A percentile compares a stretch with the other conserved stretches of the same genome.
These are phyloP conservation scores for Microcebus tavaratra DNA, from an alignment of 2,113 vertebrate genomes.

Conservation along the genomic window DNA sequence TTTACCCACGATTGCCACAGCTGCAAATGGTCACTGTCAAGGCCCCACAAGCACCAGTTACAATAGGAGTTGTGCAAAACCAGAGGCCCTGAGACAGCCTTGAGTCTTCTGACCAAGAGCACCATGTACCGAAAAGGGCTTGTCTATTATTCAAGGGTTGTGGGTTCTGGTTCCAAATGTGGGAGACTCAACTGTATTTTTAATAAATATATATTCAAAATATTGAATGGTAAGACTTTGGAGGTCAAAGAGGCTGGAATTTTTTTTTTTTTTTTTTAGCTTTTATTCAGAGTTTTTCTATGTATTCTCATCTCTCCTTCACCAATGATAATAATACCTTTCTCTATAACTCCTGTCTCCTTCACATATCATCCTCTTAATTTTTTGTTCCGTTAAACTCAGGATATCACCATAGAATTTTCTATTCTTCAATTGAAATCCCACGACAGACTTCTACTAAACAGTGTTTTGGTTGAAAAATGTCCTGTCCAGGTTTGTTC, in stretches of 20 bases:
- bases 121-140: not conserved
- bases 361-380: not conserved
- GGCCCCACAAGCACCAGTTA: not conserved
- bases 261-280: not conserved
- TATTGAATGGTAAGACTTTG: not conserved
- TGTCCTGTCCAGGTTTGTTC: not conserved
- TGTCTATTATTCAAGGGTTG: not conserved
- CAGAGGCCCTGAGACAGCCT: not conserved
- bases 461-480: not conserved
- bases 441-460: not conserved
- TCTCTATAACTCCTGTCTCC: not conserved
- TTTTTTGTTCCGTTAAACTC: not conserved
- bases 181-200: not conserved
- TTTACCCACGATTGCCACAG: not conserved
- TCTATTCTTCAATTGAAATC: not conserved
- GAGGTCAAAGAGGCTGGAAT: not conserved
- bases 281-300: not conserved
- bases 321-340: not conserved
- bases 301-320: not conserved
- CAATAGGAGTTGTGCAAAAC: not conserved
- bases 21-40: slow-evolving; percentile 20
- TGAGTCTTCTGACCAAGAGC: not conserved
- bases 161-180: not conserved
- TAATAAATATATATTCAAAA: not conserved
- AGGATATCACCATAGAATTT: not conserved